phyloP scores from a whole-genome alignment of 2,888 invertebrate species.

The Gymnosoma rotundatum region DNA sequence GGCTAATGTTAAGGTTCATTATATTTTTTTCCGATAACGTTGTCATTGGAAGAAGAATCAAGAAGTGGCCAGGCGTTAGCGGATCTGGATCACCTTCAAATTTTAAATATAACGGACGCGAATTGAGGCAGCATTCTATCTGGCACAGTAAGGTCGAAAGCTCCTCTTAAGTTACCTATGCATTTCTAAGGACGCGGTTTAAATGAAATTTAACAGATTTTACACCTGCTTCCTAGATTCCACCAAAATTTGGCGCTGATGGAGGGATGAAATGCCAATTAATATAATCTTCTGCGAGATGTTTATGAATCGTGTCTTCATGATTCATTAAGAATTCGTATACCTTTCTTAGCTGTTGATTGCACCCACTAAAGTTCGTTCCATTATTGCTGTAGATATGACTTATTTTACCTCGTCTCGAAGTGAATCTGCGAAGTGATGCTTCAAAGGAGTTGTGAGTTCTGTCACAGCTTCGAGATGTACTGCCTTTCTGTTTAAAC shows the following conservation, averaged over 20 bases:
- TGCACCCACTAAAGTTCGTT: constrained; percentile 68
- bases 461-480: constrained; percentile 53
- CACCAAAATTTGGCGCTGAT: constrained; percentile 56
- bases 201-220: constrained; percentile 55
- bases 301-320: background rate
- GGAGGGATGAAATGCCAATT: constrained; percentile 39
- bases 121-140: constrained; percentile 55
- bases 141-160: constrained; percentile 39
- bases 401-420: background rate
- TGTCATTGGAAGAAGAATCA: constrained; percentile 43
- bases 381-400: constrained; percentile 68
- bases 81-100: constrained; percentile 50
- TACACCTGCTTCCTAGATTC: constrained; percentile 40
- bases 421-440: no score
- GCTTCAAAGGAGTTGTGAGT: background rate
- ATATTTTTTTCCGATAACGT: constrained; percentile 30
- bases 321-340: constrained; percentile 24
- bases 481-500: constrained; percentile 29
- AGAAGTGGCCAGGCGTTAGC: constrained; percentile 51
- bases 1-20: constrained; percentile 15
- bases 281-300: constrained; percentile 31
- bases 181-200: constrained; percentile 40
- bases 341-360: constrained; percentile 57
- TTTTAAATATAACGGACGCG: constrained; percentile 41
- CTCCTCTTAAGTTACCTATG: constrained; percentile 54